Conservation (phyloP, 2,797 vertebrate species). For the Pelodytes ibericus region DNA sequence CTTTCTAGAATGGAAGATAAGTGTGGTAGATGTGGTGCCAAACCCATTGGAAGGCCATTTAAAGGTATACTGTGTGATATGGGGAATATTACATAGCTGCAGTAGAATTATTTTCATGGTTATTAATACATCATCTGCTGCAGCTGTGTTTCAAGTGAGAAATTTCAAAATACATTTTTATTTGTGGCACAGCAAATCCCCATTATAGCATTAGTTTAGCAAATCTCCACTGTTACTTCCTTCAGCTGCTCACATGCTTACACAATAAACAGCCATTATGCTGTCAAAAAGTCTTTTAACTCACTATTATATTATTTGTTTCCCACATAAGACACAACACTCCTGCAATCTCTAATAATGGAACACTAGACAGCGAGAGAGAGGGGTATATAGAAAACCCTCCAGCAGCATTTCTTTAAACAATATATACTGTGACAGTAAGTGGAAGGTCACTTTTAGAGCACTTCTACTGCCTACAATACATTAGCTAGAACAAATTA, state of each 20-base stretch:
- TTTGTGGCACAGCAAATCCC: not conserved
- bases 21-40: too few species aligned
- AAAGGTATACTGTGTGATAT: too few species aligned
- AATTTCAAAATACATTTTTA: not conserved
- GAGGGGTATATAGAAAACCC: too few species aligned
- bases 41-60: too few species aligned
- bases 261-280: slow-evolving; percentile 2
- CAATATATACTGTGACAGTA: not conserved
- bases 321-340: slow-evolving; percentile 2
- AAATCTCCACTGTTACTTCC: not conserved
- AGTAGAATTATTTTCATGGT: too few species aligned
- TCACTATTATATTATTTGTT: slow-evolving; percentile 15
- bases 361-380: not conserved
- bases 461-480: not conserved
- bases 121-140: too few species aligned
- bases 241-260: not conserved
- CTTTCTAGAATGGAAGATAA: too few species aligned
- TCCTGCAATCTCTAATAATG: not conserved
- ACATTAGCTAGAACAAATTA: too few species aligned
- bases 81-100: too few species aligned
- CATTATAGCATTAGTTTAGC: not conserved
- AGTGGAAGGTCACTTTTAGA: slow-evolving; percentile 6
- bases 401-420: not conserved
- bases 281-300: not conserved
- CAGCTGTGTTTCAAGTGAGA: not conserved